Evolutionary conservation across 2,888 invertebrate species (phyloP).

Genomic region (Archips crataeganus): DNA sequence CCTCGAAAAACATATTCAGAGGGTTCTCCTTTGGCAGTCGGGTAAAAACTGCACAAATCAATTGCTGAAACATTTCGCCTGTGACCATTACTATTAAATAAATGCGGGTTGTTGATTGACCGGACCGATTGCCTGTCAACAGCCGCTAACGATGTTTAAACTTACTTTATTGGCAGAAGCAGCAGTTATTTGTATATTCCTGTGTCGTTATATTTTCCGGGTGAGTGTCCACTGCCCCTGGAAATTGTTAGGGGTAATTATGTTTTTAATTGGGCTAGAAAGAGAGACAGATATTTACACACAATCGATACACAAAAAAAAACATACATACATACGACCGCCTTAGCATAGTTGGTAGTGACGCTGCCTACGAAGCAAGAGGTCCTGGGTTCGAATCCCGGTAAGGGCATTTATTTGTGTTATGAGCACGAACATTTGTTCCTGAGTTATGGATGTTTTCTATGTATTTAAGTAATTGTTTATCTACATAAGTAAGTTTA

Average conservation of each 20-base stretch:
- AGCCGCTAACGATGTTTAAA: conserved; percentile 40
- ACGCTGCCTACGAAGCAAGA: no score
- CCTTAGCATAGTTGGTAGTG: no score
- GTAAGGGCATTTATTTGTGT: no score
- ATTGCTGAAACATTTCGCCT: background rate
- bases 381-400: no score
- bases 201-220: conserved; percentile 12
- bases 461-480: no score
- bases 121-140: conserved; percentile 39
- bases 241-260: conserved; percentile 6
- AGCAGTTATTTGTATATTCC: conserved; percentile 8
- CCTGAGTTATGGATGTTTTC: no score
- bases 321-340: no score
- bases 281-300: no score
- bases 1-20: no score
- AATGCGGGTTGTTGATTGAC: conserved; percentile 34
- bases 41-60: background rate
- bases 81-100: conserved; percentile 25
- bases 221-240: background rate
- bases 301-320: background rate
- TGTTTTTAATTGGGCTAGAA: conserved; percentile 14
- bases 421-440: no score
- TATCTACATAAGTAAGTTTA: no score
- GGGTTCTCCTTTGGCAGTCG: no score
- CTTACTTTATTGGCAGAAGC: conserved; percentile 20